Conservation (phyloP, 2,888 invertebrate species). For the Acanthoscelides obtectus region DNA sequence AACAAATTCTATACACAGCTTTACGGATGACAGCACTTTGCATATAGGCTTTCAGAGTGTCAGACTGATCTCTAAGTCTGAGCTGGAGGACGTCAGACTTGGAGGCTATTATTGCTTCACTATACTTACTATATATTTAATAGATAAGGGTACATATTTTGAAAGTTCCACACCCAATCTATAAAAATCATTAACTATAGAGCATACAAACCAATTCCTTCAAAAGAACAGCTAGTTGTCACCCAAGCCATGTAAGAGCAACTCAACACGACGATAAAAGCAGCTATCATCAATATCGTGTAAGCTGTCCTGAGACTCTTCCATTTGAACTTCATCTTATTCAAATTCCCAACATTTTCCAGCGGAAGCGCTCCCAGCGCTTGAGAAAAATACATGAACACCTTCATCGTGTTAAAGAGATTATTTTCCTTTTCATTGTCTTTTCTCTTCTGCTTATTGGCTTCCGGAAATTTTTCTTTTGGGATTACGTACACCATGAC, state of each 20-base stretch:
- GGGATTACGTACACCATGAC: conserved; percentile 13
- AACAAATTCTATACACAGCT: too few species aligned
- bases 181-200: neutral
- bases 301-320: conserved; percentile 18
- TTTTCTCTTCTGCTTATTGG: neutral
- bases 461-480: conserved; percentile 1
- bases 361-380: conserved; percentile 19
- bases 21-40: too few species aligned
- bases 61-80: too few species aligned
- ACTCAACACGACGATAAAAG: conserved; percentile 7
- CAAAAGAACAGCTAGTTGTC: conserved; percentile 15
- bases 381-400: conserved; percentile 15
- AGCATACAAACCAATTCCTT: conserved; percentile 16
- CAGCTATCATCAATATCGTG: conserved; percentile 13
- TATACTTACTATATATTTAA: too few species aligned
- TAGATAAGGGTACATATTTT: too few species aligned
- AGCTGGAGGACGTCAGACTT: too few species aligned
- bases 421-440: conserved; percentile 3
- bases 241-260: conserved; percentile 17
- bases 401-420: conserved; percentile 14
- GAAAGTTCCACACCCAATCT: too few species aligned
- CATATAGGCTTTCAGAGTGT: too few species aligned
- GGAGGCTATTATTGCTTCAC: too few species aligned
- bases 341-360: conserved; percentile 19
- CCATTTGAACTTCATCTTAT: conserved; percentile 20